Evolutionary conservation across 2,888 invertebrate genomes (phyloP).

Genomic region (Antheraea yamamai): DNA sequence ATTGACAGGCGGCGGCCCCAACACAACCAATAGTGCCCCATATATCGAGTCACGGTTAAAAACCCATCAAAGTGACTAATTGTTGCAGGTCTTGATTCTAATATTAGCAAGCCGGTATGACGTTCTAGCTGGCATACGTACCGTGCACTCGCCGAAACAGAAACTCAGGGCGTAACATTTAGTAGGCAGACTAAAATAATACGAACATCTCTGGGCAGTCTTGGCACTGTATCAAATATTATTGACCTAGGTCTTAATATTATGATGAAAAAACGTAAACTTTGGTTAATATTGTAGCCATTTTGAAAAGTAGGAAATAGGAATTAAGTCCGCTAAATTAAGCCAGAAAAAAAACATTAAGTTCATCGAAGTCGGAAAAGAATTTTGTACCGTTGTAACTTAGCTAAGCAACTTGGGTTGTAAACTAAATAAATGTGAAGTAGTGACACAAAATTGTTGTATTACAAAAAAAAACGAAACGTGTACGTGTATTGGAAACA

Average conservation of each 20-base stretch:
- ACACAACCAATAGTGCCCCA: neutral
- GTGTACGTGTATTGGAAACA: neutral
- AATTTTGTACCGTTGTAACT: too few species aligned
- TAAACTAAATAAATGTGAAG: too few species aligned
- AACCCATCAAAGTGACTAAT: neutral
- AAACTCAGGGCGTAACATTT: neutral
- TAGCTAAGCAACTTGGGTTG: too few species aligned
- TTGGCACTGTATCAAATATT: slow-evolving; percentile 1
- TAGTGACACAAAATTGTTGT: neutral
- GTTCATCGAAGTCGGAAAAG: too few species aligned
- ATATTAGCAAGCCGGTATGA: neutral
- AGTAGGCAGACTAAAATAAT: neutral
- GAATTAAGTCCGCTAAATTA: too few species aligned
- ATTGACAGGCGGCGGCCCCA: too few species aligned
- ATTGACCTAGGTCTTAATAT: neutral
- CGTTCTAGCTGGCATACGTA: neutral
- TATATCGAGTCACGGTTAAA: neutral
- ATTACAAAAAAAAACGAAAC: neutral
- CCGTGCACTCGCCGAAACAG: neutral
- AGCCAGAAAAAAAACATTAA: too few species aligned
- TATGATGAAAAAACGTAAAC: neutral
- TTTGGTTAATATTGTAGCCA: neutral
- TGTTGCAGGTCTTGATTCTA: neutral
- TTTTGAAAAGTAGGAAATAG: too few species aligned
- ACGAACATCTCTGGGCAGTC: neutral